A percentile compares a stretch with the other conserved stretches of the same genome.
Conservation (phyloP, 2,888 invertebrate genomes). For the Unio delphinus region DNA sequence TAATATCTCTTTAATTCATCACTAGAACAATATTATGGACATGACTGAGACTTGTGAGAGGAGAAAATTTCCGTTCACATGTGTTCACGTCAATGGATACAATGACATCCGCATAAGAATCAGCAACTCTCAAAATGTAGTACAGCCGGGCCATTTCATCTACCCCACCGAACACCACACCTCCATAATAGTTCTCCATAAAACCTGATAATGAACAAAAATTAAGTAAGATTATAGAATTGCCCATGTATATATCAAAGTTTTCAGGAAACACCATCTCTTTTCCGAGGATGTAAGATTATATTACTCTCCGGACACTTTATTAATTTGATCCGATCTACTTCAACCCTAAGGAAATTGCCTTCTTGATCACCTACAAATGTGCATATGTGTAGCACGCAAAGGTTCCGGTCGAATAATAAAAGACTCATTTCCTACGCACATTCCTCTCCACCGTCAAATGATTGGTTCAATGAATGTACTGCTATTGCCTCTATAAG, state of each 20-base stretch:
- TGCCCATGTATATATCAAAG: background rate
- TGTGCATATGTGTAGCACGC: no score
- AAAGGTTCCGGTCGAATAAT: no score
- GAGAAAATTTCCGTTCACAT: conserved; percentile 37
- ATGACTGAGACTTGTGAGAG: conserved; percentile 45
- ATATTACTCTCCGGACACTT: no score
- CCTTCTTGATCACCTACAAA: no score
- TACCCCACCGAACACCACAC: conserved; percentile 39
- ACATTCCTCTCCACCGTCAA: no score
- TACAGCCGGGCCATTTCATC: conserved; percentile 30
- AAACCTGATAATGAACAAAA: conserved; percentile 31
- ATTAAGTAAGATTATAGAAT: background rate
- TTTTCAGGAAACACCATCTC: no score
- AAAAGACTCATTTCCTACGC: no score
- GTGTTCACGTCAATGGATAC: conserved; percentile 36
- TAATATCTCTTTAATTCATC: background rate
- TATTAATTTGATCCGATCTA: no score
- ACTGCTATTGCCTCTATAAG: no score
- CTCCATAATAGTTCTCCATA: conserved; percentile 50
- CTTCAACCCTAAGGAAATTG: no score
- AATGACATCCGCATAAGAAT: conserved; percentile 49
- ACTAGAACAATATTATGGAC: conserved; percentile 30
- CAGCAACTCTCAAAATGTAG: conserved; percentile 44
- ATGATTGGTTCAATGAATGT: no score
- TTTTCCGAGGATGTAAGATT: no score